Evolutionary conservation across 2,113 vertebrate species (phyloP), one percentile per base, ranked within the genome.

Genomic region (Oxygymnocypris stewartii): DNA sequence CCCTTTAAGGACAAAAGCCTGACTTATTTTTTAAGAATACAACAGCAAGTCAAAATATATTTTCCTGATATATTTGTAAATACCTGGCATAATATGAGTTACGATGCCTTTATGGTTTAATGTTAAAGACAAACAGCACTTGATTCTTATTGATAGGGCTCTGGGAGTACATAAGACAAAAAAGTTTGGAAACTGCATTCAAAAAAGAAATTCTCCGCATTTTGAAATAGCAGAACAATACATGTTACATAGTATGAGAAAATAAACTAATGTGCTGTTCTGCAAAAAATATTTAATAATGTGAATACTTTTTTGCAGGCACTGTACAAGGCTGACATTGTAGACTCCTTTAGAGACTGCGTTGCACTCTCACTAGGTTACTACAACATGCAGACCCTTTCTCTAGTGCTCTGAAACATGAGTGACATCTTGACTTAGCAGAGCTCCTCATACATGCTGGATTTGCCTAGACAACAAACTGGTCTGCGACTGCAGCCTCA

Each of bases 401-500:
- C 37, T 76, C 63, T 67, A 25, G 73, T 88, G 78, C 59, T 71
- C 31, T 63, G 65, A 83, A 37, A 54, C 42, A 31, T 75, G 82
- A 85, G 79, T 92, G 93, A 94, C 93, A 92, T 91, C 88, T 91
- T 88, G 91, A 91, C 92, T 84, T 91, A 85, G 85, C 79, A 90
- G 89, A 93, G 91, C 92, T 93, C 91, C 92, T 76, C 85, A 91
- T 89, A 88, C 90, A 79, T 88, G 85, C 90, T 77, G 91, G 89
- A 94, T 94, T 86, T 92, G 93, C 91, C 92, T 91, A 94, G 93
- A 95, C 94, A 92, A 93, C 92, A 89, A 91, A 92, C 93, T 91
- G 93, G 92, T 92, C 69, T 85, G 88, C 92, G 92, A 94, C 93
- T 93, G 88, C 92, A 94, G 94, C 94, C 94, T 95, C 94, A 94